Evolutionary conservation across 2,797 vertebrate genomes (phyloP).

Genomic region (Syncerus caffer): DNA sequence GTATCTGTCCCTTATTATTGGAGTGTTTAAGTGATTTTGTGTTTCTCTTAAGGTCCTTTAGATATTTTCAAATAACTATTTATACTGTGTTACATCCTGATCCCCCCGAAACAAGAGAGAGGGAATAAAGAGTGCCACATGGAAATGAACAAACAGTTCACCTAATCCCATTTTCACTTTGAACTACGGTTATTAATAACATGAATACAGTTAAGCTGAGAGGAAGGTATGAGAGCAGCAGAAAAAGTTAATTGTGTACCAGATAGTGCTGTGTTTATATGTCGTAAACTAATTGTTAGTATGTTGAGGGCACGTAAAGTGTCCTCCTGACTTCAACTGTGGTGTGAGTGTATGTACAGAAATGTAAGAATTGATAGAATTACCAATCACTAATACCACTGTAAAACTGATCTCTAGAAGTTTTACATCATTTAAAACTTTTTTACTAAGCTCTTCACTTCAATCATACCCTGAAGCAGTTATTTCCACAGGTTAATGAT

Average conservation of each 20-base stretch:
- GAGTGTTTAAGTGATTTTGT: conserved; percentile 23
- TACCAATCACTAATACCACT: neutral
- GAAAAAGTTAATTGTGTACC: neutral
- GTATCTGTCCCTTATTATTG: neutral
- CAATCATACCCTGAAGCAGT: neutral
- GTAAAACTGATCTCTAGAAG: conserved; percentile 9
- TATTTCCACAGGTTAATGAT: conserved; percentile 56
- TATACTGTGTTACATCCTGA: neutral
- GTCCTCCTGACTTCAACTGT: neutral
- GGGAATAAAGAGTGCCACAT: neutral
- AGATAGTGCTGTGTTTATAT: neutral
- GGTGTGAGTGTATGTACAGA: neutral
- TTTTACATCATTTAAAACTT: conserved; percentile 21
- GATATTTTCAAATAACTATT: neutral
- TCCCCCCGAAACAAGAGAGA: neutral
- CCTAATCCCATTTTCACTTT: neutral
- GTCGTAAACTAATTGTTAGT: neutral
- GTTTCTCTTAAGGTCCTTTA: conserved; percentile 35
- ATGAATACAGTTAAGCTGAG: neutral
- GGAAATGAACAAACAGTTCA: neutral
- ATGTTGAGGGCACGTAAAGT: neutral
- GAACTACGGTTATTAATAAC: neutral
- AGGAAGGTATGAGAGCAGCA: neutral
- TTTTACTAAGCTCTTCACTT: conserved; percentile 20
- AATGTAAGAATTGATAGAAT: neutral